A percentile compares a stretch with the other conserved stretches of the same genome.
These are phyloP conservation scores for Mythimna vitellina DNA, from an alignment of 2,888 invertebrate genomes.

Conservation along the genomic window DNA sequence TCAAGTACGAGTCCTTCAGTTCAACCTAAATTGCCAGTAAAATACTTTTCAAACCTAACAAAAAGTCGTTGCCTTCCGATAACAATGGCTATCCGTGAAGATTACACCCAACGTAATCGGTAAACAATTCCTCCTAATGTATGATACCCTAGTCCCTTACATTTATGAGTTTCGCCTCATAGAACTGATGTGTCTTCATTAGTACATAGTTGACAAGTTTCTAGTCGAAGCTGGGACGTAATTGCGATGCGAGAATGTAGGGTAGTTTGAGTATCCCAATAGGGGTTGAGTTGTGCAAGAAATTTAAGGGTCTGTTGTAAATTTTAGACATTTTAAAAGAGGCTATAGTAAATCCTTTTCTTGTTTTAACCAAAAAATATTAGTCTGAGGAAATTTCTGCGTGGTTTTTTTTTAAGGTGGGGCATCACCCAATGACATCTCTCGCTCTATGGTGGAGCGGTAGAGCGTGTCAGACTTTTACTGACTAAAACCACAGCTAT, in stretches of 20 bases:
- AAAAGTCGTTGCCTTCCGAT: background rate
- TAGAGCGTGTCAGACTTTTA: no score
- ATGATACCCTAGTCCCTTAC: background rate
- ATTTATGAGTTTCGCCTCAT: slow-evolving; percentile 40
- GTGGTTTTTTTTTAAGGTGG: no score
- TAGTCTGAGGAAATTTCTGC: background rate
- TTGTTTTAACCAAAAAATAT: background rate
- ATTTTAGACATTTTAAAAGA: background rate
- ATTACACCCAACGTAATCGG: slow-evolving; percentile 19
- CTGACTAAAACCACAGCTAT: no score
- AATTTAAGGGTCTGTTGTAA: background rate
- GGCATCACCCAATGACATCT: no score
- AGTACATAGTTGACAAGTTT: slow-evolving; percentile 54
- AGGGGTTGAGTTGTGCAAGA: slow-evolving; percentile 16
- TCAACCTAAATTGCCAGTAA: background rate
- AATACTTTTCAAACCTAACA: background rate
- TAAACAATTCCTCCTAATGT: slow-evolving; percentile 27
- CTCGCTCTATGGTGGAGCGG: no score
- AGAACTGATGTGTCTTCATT: slow-evolving; percentile 51
- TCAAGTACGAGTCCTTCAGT: background rate
- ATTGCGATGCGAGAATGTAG: slow-evolving; percentile 53
- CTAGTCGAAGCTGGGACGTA: slow-evolving; percentile 39
- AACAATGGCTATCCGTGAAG: background rate
- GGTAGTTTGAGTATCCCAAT: slow-evolving; percentile 32
- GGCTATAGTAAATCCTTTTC: background rate